Percentiles rank a stretch among this genome's conserved stretches.
Conservation (phyloP, 2,888 invertebrate species). For the Ecdyonurus torrentis region DNA sequence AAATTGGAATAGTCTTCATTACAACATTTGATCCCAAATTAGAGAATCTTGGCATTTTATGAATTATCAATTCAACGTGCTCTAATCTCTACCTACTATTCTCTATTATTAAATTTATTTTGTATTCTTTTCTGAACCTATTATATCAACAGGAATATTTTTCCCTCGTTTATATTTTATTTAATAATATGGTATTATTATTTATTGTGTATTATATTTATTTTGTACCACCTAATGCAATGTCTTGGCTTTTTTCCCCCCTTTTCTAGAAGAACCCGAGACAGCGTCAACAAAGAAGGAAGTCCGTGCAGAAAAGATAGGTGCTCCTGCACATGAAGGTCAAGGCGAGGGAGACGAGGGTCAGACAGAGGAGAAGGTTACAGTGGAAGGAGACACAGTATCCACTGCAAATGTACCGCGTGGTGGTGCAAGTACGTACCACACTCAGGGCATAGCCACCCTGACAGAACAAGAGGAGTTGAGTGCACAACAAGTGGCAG, state of each 20-base stretch:
- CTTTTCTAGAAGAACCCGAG: constrained; percentile 3
- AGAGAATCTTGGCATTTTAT: no score
- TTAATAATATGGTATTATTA: neutral
- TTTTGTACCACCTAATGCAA: neutral
- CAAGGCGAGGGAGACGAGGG: constrained; percentile 29
- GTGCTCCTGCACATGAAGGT: constrained; percentile 25
- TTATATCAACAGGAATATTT: neutral
- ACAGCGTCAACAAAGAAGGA: constrained; percentile 9
- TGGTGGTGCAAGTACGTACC: constrained; percentile 56
- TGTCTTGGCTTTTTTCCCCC: no score
- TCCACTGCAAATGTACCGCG: constrained; percentile 47
- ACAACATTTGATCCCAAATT: no score
- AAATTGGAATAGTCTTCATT: no score
- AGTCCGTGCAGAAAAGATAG: constrained; percentile 26
- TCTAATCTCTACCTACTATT: no score
- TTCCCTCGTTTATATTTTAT: neutral
- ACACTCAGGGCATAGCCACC: constrained; percentile 37
- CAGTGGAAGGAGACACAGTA: constrained; percentile 54
- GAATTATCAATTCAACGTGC: no score
- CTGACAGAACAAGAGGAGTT: constrained; percentile 15
- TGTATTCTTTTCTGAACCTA: no score
- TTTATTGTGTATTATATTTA: neutral
- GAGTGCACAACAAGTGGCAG: constrained; percentile 13
- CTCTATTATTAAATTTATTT: no score
- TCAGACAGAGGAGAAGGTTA: constrained; percentile 22